These are phyloP conservation scores for Amblyornis subalaris DNA, from an alignment of 2,113 vertebrate species.

Conservation along the genomic window DNA sequence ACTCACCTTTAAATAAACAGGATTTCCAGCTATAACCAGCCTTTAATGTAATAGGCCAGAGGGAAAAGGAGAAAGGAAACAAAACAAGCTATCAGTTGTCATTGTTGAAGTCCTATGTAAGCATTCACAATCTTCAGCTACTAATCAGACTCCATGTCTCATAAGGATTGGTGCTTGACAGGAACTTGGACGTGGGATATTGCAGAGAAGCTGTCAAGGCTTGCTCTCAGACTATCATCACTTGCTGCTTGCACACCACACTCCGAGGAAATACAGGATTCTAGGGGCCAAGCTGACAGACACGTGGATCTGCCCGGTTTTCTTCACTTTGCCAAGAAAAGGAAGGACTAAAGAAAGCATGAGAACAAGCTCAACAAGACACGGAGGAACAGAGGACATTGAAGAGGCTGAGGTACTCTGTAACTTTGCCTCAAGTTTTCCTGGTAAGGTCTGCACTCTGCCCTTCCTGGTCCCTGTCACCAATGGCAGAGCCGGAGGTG, in stretches of 20 bases:
- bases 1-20: neutral
- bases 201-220: neutral
- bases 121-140: neutral
- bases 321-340: neutral
- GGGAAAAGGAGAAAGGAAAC: neutral
- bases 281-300: neutral
- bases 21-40: neutral
- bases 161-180: neutral
- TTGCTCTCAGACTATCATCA: neutral
- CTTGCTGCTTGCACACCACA: neutral
- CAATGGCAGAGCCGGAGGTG: neutral
- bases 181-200: neutral
- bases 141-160: neutral
- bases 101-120: neutral
- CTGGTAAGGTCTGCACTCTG: neutral
- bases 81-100: neutral
- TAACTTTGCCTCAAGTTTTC: neutral
- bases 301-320: rapidly evolving
- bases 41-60: neutral
- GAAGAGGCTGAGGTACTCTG: neutral
- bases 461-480: neutral
- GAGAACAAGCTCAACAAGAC: neutral
- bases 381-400: neutral
- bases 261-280: neutral
- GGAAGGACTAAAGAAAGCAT: neutral